Percentiles rank a stretch among this genome's conserved stretches.
These are phyloP conservation scores for Noctua janthe DNA, from an alignment of 2,888 invertebrate genomes.

Conservation along the genomic window DNA sequence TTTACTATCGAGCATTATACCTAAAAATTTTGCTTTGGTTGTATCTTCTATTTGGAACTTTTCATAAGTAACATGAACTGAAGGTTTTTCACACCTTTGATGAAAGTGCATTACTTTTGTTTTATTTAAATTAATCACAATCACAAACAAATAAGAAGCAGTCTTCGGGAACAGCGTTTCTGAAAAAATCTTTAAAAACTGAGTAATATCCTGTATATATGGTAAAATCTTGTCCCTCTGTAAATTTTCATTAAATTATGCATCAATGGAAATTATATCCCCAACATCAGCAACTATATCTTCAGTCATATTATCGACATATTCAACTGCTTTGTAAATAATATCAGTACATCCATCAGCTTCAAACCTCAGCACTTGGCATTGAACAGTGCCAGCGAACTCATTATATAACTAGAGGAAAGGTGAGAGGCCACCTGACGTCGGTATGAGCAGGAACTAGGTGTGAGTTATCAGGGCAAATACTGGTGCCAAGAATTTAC, in stretches of 20 bases:
- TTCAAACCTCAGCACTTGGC: conserved; percentile 27
- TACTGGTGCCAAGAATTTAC: conserved; percentile 34
- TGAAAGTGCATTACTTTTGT: too few relatives aligned
- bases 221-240: background rate
- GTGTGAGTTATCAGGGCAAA: background rate
- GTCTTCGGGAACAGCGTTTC: background rate
- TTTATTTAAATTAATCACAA: too few relatives aligned
- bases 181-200: background rate
- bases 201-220: background rate
- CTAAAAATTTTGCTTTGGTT: too few relatives aligned
- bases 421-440: conserved; percentile 12
- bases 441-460: background rate
- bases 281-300: background rate
- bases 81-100: too few relatives aligned
- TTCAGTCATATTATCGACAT: background rate
- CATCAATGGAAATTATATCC: conserved; percentile 10
- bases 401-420: conserved; percentile 15
- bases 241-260: background rate
- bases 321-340: background rate
- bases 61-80: too few relatives aligned
- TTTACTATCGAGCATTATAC: too few relatives aligned
- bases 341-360: conserved; percentile 1
- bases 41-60: too few relatives aligned
- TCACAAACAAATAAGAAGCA: background rate
- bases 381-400: conserved; percentile 51